A percentile compares a stretch with the other conserved stretches of the same genome.
Evolutionary conservation across 2,113 vertebrate genomes (phyloP).

Genomic region (Oophaga pumilio): DNA sequence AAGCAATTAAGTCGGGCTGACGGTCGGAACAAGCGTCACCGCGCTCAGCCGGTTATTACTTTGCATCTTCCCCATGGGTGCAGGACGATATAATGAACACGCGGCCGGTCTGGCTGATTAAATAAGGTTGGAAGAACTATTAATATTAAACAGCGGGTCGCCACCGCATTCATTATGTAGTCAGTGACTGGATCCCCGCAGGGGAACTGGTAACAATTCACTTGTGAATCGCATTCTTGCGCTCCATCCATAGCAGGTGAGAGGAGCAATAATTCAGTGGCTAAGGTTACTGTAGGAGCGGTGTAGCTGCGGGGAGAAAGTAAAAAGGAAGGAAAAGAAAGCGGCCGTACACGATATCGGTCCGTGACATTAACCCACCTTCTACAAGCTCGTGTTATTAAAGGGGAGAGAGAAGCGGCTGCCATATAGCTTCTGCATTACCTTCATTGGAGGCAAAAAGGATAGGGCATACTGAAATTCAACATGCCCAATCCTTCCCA

Average conservation of each 20-base stretch:
- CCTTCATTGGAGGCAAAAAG: too few relatives aligned
- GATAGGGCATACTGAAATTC: too few relatives aligned
- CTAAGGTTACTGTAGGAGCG: background rate
- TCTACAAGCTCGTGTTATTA: too few relatives aligned
- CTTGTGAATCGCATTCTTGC: background rate
- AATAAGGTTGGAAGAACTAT: slow-evolving; percentile 42
- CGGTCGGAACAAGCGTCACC: background rate
- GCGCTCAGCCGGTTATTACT: slow-evolving; percentile 7
- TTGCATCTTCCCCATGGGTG: slow-evolving; percentile 25
- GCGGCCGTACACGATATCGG: too few relatives aligned
- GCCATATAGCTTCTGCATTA: too few relatives aligned
- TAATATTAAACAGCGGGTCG: slow-evolving; percentile 43
- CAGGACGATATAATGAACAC: slow-evolving; percentile 10
- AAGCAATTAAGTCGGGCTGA: background rate
- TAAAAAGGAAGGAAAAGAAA: too few relatives aligned
- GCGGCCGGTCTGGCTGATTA: slow-evolving; percentile 29
- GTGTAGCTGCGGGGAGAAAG: background rate
- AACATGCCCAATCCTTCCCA: too few relatives aligned
- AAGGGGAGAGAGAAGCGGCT: too few relatives aligned
- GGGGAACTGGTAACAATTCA: background rate
- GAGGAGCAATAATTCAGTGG: background rate
- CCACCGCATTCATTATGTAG: slow-evolving; percentile 46
- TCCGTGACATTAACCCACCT: too few relatives aligned
- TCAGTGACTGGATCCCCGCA: background rate
- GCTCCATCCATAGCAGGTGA: background rate